phyloP scores from a whole-genome alignment of 2,888 invertebrate genomes.

The Drosophila nigricruria region DNA sequence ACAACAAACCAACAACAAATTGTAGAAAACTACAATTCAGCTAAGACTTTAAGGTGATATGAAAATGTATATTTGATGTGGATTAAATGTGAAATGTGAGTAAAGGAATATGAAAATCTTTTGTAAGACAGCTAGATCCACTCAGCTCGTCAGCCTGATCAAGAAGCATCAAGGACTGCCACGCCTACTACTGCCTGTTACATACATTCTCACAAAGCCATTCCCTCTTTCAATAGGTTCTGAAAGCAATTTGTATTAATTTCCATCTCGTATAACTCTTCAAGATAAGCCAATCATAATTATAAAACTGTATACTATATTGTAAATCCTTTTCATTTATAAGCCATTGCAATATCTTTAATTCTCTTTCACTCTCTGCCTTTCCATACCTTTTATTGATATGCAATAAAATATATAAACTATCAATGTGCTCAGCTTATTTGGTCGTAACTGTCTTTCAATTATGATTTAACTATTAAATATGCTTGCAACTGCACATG shows the following conservation, averaged over 20 bases:
- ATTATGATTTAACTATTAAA: constrained; percentile 64
- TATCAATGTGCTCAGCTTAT: constrained; percentile 28
- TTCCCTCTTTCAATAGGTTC: neutral
- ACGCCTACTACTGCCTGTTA: neutral
- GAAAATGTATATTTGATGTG: neutral
- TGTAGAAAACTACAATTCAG: neutral
- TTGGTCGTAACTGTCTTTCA: constrained; percentile 42
- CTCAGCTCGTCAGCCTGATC: neutral
- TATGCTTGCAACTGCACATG: constrained; percentile 53
- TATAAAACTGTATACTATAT: neutral
- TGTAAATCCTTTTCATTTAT: neutral
- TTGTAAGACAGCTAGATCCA: neutral
- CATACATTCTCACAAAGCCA: neutral
- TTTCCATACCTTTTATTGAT: constrained; percentile 3
- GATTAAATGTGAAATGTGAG: too few species aligned
- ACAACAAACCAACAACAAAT: constrained; percentile 18
- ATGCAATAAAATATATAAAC: constrained; percentile 23
- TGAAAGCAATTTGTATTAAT: constrained; percentile 1
- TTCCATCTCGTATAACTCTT: neutral
- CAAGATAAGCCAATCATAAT: constrained; percentile 5
- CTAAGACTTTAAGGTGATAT: neutral
- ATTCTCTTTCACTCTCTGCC: neutral
- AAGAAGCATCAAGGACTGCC: neutral
- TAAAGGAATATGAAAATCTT: too few species aligned
- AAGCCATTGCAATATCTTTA: neutral